Percentiles rank a stretch among this genome's conserved stretches.
These are phyloP conservation scores for Spea bombifrons DNA, from an alignment of 2,113 vertebrate species.

Conservation along the genomic window DNA sequence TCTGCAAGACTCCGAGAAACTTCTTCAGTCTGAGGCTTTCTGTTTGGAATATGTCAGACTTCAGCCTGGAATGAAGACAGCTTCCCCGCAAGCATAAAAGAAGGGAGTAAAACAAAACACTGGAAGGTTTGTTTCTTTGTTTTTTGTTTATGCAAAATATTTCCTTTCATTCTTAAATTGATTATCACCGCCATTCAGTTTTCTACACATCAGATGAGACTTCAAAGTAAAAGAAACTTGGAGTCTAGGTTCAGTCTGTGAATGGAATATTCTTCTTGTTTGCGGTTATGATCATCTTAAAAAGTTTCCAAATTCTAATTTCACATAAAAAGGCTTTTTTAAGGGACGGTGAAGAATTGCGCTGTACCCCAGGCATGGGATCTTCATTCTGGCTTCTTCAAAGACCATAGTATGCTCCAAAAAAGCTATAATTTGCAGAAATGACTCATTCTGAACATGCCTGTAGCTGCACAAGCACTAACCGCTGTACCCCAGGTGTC, in stretches of 20 bases:
- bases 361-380: not conserved
- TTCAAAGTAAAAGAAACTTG: not conserved
- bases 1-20: not conserved
- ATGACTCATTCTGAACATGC: conserved; percentile 13
- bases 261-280: no score
- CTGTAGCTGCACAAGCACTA: conserved; percentile 8
- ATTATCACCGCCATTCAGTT: not conserved
- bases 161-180: not conserved
- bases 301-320: no score
- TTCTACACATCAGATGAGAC: not conserved
- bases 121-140: conserved; percentile 49
- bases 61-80: not conserved
- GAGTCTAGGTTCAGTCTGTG: no score
- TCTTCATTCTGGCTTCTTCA: not conserved
- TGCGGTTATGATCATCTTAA: no score
- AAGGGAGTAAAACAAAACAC: not conserved
- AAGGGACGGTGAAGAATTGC: no score
- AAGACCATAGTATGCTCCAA: not conserved
- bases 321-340: no score
- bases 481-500: no score
- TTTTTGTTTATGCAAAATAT: not conserved
- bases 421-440: conserved; percentile 2
- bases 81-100: not conserved
- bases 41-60: conserved; percentile 33
- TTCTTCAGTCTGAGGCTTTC: not conserved